These are phyloP conservation scores for Lagorchestes hirsutus DNA, from an alignment of 2,797 vertebrate species.

Conservation along the genomic window DNA sequence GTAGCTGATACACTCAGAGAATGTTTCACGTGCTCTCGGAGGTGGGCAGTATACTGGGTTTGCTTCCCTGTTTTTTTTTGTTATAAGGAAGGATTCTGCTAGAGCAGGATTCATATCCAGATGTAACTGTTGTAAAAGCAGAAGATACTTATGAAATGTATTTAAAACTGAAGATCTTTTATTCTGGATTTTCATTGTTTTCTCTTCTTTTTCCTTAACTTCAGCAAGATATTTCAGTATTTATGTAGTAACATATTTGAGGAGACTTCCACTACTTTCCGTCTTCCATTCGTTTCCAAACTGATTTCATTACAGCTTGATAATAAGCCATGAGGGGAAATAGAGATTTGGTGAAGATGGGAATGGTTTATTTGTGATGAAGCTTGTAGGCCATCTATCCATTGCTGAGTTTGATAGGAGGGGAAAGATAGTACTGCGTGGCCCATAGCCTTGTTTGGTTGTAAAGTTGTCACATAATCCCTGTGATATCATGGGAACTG, in stretches of 20 bases:
- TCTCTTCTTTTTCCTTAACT: slow-evolving; percentile 14
- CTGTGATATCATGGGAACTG: neutral
- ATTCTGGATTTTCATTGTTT: neutral
- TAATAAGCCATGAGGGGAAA: neutral
- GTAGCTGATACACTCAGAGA: neutral
- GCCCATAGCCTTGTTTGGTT: neutral
- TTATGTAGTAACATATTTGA: slow-evolving; percentile 14
- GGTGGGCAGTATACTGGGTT: neutral
- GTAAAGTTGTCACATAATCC: neutral
- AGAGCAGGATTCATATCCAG: neutral
- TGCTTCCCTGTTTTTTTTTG: neutral
- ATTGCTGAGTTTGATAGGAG: slow-evolving; percentile 20
- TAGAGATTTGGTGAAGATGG: slow-evolving; percentile 13
- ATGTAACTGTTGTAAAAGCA: neutral
- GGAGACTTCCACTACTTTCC: slow-evolving; percentile 6
- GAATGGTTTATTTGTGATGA: neutral
- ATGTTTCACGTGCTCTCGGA: neutral
- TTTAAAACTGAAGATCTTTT: neutral
- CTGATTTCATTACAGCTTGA: neutral
- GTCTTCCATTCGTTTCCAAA: slow-evolving; percentile 7
- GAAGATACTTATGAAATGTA: neutral
- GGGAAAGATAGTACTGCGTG: neutral
- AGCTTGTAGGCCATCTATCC: slow-evolving; percentile 35
- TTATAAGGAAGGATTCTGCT: neutral
- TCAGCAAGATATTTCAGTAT: slow-evolving; percentile 33